Evolutionary conservation across 1,140 invertebrate species (phyloP).

Genomic region (Tetramorium parvispinum): DNA sequence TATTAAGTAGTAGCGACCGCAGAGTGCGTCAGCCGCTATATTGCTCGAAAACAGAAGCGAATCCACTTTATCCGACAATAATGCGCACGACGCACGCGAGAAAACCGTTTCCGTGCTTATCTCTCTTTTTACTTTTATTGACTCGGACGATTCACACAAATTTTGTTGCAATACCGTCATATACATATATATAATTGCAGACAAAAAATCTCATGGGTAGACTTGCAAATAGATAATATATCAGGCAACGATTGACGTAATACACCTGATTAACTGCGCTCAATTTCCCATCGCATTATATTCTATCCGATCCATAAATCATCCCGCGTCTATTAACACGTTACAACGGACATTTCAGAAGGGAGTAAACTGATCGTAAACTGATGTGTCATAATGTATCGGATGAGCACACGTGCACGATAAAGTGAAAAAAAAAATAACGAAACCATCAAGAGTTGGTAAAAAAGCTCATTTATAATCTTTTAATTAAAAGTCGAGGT

Average conservation of each 20-base stretch:
- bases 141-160: neutral
- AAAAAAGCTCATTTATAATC: slow-evolving; percentile 1
- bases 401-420: neutral
- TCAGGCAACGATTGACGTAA: neutral
- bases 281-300: slow-evolving; percentile 2
- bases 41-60: slow-evolving; percentile 41
- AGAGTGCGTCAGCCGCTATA: slow-evolving; percentile 28
- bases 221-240: slow-evolving; percentile 24
- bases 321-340: slow-evolving; percentile 26
- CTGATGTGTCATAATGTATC: neutral
- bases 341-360: slow-evolving; percentile 4
- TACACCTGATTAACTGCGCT: neutral
- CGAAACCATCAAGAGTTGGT: neutral
- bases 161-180: neutral
- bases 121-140: neutral
- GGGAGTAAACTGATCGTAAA: neutral
- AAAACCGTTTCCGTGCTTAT: slow-evolving; percentile 15
- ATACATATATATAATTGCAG: neutral
- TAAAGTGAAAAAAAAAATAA: neutral
- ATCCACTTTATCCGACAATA: neutral
- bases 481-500: slow-evolving; percentile 14
- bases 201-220: slow-evolving; percentile 11
- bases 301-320: slow-evolving; percentile 34
- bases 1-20: slow-evolving; percentile 50
- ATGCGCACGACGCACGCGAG: slow-evolving; percentile 4